Percentiles rank a stretch among this genome's conserved stretches.
Evolutionary conservation across 2,888 invertebrate species (phyloP).

Genomic region (Heliconius sara): DNA sequence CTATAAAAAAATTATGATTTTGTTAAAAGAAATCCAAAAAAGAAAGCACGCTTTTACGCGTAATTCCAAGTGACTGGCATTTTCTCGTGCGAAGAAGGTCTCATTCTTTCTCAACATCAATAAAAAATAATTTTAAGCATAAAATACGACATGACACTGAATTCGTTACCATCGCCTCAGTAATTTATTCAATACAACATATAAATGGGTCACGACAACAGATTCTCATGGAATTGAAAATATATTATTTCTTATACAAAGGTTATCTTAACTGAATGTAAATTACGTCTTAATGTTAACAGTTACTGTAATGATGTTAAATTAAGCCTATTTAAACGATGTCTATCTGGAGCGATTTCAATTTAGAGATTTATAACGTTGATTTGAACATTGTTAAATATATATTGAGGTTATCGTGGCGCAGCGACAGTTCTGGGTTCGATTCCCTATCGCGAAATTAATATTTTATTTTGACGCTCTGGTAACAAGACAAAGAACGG

Average conservation of each 20-base stretch:
- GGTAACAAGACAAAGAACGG: no score
- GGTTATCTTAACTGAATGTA: constrained; percentile 7
- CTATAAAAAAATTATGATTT: no score
- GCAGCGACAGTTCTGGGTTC: no score
- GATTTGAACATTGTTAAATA: not conserved
- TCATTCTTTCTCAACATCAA: not conserved
- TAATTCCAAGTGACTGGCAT: not conserved
- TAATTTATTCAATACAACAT: constrained; percentile 3
- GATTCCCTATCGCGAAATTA: no score
- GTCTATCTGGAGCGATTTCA: not conserved
- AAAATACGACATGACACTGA: not conserved
- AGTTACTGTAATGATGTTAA: not conserved
- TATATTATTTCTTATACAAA: constrained; percentile 10
- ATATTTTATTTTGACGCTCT: no score
- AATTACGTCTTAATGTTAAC: not conserved
- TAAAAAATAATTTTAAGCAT: not conserved
- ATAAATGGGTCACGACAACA: constrained; percentile 15
- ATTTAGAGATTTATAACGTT: not conserved
- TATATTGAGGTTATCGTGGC: no score
- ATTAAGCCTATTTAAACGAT: not conserved
- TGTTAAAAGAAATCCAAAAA: no score
- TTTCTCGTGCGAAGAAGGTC: not conserved
- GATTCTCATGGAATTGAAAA: constrained; percentile 17
- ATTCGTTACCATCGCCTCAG: not conserved
- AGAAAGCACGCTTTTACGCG: no score